Conservation (phyloP, 2,797 vertebrate genomes). For the Cyprinodon diabolis region DNA sequence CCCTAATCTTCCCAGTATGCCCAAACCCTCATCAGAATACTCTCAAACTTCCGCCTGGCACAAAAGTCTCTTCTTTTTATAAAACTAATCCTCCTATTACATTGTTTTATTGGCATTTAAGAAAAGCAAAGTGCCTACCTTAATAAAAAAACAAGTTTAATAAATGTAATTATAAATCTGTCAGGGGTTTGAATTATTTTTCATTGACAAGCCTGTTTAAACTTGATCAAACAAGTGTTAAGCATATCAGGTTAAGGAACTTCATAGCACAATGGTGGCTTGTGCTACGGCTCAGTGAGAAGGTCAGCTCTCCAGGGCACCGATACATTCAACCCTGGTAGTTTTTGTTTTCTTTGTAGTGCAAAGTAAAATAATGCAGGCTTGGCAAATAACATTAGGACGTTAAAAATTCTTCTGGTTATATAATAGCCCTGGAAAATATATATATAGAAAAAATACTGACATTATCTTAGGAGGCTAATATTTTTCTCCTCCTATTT, state of each 20-base stretch:
- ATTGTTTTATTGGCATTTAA: not conserved
- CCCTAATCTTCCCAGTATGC: not conserved
- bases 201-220: not conserved
- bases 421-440: not conserved
- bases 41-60: not conserved
- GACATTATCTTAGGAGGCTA: not conserved
- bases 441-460: not conserved
- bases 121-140: not conserved
- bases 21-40: not conserved
- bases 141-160: not conserved
- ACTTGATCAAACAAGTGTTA: not conserved
- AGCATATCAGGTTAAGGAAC: not conserved
- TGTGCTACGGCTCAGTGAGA: not conserved
- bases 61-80: not conserved
- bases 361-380: not conserved
- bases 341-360: not conserved
- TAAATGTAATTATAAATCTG: not conserved
- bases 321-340: not conserved
- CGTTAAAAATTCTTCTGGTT: not conserved
- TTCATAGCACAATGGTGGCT: not conserved
- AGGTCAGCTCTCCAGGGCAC: not conserved
- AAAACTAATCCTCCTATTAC: not conserved
- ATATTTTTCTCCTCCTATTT: not conserved
- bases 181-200: not conserved
- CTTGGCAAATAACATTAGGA: not conserved